phyloP scores from a whole-genome alignment of 1,140 invertebrate species.

The Sitobion miscanthi region DNA sequence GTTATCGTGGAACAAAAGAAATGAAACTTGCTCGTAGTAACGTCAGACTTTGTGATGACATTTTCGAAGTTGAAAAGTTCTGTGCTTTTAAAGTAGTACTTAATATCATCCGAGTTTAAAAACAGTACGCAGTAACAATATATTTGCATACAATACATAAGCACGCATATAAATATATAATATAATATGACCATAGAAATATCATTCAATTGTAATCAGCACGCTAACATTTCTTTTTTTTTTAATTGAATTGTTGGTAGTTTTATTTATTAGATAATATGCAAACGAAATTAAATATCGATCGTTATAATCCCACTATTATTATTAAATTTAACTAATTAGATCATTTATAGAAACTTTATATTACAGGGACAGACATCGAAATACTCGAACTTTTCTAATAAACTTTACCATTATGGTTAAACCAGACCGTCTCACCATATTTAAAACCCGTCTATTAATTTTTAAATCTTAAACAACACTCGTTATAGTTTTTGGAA shows the following conservation, averaged over 20 bases:
- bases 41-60: conserved; percentile 15
- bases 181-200: neutral
- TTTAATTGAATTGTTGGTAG: neutral
- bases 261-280: neutral
- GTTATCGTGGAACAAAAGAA: conserved; percentile 42
- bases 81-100: conserved; percentile 20
- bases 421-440: neutral
- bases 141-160: neutral
- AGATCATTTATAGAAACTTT: neutral
- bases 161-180: neutral
- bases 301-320: neutral
- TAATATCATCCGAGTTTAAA: neutral
- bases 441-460: neutral
- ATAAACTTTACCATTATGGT: neutral
- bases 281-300: neutral
- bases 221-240: neutral
- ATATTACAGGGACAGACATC: neutral
- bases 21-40: conserved; percentile 16
- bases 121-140: neutral
- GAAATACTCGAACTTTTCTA: neutral
- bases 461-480: conserved; percentile 16
- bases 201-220: neutral
- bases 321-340: neutral
- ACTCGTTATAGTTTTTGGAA: neutral
- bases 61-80: conserved; percentile 41